Percentiles rank a stretch among this genome's conserved stretches.
phyloP scores from a whole-genome alignment of 1,140 invertebrate genomes.

The Oryctes rhinoceros region DNA sequence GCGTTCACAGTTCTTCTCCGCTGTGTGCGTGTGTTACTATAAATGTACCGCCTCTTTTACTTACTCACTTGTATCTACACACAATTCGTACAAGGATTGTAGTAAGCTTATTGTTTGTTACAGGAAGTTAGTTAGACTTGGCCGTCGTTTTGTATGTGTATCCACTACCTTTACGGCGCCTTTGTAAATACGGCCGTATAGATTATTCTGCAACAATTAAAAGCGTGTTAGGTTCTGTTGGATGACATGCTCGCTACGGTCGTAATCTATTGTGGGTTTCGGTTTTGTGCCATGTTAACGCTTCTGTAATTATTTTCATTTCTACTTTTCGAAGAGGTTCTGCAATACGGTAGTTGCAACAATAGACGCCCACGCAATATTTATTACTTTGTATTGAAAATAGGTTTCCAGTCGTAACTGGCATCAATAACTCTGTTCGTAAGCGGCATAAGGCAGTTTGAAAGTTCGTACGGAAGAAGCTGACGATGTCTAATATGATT shows the following conservation, averaged over 20 bases:
- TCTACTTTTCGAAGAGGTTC: constrained; percentile 9
- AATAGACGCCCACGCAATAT: not conserved
- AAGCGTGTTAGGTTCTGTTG: constrained; percentile 36
- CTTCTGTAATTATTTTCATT: constrained; percentile 40
- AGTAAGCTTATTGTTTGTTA: constrained; percentile 33
- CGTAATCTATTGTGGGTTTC: not conserved
- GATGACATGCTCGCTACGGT: not conserved
- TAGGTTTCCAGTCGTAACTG: not conserved
- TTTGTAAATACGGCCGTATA: constrained; percentile 23
- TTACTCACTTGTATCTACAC: not conserved
- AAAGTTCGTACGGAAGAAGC: no score
- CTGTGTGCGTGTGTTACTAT: not conserved
- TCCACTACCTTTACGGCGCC: constrained; percentile 12
- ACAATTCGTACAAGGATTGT: constrained; percentile 21
- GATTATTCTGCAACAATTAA: constrained; percentile 30
- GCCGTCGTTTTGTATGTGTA: not conserved
- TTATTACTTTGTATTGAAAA: constrained; percentile 13
- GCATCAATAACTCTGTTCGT: not conserved
- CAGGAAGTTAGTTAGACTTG: constrained; percentile 39
- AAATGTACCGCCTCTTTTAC: constrained; percentile 38
- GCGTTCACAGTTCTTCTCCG: not conserved
- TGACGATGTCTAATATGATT: no score
- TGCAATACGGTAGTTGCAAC: not conserved
- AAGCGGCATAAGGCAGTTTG: not conserved
- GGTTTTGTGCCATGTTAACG: constrained; percentile 6